A percentile compares a stretch with the other conserved stretches of the same genome.
These are phyloP conservation scores for Megaceryle alcyon DNA, from an alignment of 2,797 vertebrate species.

Conservation along the genomic window DNA sequence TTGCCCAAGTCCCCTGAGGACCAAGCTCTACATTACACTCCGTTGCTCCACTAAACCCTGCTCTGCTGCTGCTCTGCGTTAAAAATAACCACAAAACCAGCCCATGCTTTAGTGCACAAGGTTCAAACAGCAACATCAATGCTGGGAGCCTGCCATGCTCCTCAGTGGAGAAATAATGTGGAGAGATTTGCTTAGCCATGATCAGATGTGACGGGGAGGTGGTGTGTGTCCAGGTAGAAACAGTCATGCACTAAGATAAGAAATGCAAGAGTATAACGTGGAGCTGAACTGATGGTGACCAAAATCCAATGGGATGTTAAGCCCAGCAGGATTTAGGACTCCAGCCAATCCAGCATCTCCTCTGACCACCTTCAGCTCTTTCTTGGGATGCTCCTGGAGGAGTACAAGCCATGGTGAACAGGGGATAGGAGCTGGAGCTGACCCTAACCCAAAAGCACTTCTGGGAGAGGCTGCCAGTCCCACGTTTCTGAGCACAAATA, in stretches of 20 bases:
- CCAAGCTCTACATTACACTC: neutral
- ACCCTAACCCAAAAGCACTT: neutral
- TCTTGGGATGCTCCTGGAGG: neutral
- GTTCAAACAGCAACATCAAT: neutral
- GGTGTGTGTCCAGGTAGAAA: conserved; percentile 4
- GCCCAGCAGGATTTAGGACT: neutral
- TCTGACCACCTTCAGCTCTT: neutral
- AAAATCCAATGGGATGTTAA: neutral
- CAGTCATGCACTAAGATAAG: neutral
- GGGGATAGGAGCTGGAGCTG: neutral
- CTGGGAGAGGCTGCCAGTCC: neutral
- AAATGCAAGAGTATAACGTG: neutral
- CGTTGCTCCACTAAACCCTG: neutral
- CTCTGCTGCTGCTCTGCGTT: neutral
- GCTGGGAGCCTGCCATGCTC: neutral
- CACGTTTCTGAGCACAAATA: neutral
- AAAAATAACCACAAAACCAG: neutral
- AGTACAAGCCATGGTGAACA: fast-evolving
- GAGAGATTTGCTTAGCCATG: neutral
- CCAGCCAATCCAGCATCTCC: neutral
- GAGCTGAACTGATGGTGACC: neutral
- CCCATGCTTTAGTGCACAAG: neutral
- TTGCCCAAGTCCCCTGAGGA: neutral
- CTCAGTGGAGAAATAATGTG: neutral
- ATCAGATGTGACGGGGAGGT: neutral